phyloP scores from a whole-genome alignment of 2,797 vertebrate genomes.

The Xiphophorus birchmanni region DNA sequence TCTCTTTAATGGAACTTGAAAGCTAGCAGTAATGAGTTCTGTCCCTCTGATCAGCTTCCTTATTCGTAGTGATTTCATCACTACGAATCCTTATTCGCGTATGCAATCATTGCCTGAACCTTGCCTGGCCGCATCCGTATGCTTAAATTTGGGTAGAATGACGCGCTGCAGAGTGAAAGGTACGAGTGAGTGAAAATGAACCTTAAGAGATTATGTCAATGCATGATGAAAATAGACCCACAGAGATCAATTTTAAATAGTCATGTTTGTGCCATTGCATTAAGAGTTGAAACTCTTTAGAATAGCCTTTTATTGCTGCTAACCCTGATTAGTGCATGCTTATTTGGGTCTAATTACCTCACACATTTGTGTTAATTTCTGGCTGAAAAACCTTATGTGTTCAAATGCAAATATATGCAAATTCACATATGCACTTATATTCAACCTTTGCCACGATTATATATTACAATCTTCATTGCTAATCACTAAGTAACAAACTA shows the following conservation, averaged over 20 bases:
- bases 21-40: slow-evolving; percentile 46
- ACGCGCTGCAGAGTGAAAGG: slow-evolving; percentile 22
- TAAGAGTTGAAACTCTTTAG: background rate
- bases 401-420: slow-evolving; percentile 7
- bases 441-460: background rate
- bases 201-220: background rate
- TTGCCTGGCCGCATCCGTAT: slow-evolving; percentile 12
- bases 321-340: slow-evolving; percentile 19
- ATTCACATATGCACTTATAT: slow-evolving; percentile 7
- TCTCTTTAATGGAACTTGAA: slow-evolving; percentile 61
- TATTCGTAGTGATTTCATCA: slow-evolving; percentile 15
- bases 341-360: slow-evolving; percentile 36
- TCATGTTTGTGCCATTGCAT: background rate
- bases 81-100: no score
- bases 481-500: background rate
- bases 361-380: slow-evolving; percentile 17
- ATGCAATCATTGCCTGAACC: slow-evolving; percentile 37
- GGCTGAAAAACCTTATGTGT: slow-evolving; percentile 11
- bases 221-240: background rate
- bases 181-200: slow-evolving; percentile 21
- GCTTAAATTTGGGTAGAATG: slow-evolving; percentile 20
- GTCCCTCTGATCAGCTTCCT: slow-evolving; percentile 5
- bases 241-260: background rate
- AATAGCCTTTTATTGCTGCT: slow-evolving; percentile 14
- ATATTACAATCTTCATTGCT: background rate